Conservation (phyloP, 1,140 invertebrate species). For the Scaptomyza graminum region DNA sequence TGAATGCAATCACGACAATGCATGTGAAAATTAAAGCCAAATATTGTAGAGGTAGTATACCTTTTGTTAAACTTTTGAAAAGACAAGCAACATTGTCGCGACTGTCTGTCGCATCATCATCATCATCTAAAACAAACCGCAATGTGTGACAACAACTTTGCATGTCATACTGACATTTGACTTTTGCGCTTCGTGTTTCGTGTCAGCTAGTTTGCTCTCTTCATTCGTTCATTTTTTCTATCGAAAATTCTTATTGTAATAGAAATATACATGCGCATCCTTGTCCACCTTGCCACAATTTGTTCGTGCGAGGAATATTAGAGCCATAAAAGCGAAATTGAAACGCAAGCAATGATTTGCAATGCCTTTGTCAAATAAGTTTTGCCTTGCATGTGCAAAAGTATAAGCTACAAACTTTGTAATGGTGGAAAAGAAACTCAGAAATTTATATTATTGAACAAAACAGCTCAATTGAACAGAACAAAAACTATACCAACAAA, state of each 20-base stretch:
- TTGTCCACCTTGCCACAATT: not conserved
- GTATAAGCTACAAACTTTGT: not conserved
- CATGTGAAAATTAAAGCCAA: not conserved
- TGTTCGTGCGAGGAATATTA: constrained; percentile 39
- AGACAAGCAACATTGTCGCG: not conserved
- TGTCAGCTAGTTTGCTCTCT: constrained; percentile 32
- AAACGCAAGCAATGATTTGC: constrained; percentile 59
- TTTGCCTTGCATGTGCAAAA: constrained; percentile 63
- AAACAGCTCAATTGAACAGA: not conserved
- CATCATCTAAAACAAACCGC: constrained; percentile 59
- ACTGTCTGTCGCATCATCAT: constrained; percentile 25
- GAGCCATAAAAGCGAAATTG: constrained; percentile 65
- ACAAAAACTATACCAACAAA: not conserved
- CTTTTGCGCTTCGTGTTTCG: constrained; percentile 77
- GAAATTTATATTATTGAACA: not conserved
- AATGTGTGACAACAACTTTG: constrained; percentile 75
- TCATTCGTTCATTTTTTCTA: constrained; percentile 15
- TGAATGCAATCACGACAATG: constrained; percentile 26
- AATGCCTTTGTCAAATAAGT: constrained; percentile 61
- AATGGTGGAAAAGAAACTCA: not conserved
- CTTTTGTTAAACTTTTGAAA: not conserved
- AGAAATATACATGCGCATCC: constrained; percentile 11
- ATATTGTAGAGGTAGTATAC: not conserved
- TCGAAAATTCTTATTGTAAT: constrained; percentile 41
- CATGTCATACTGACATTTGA: constrained; percentile 79